Conservation (phyloP, 2,113 vertebrate species). For the Cisticola juncidis region DNA sequence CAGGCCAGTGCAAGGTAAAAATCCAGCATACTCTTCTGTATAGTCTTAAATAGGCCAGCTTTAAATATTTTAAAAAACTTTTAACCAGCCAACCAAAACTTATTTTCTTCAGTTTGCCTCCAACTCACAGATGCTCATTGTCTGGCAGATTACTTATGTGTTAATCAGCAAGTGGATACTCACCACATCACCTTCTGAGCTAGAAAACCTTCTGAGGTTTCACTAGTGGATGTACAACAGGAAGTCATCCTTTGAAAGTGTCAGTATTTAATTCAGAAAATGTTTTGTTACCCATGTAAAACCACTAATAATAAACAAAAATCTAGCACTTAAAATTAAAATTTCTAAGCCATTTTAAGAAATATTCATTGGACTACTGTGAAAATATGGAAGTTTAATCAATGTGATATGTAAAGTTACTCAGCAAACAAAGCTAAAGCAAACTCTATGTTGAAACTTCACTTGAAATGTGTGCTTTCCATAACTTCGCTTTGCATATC, state of each 20-base stretch:
- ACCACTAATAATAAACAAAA: neutral
- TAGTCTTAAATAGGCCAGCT: conserved; percentile 41
- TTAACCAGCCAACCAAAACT: conserved; percentile 53
- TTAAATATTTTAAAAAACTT: conserved; percentile 55
- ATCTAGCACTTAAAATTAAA: neutral
- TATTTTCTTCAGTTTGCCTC: neutral
- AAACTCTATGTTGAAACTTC: neutral
- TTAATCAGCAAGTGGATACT: neutral
- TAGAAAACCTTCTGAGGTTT: neutral
- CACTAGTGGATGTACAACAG: neutral
- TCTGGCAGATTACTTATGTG: neutral
- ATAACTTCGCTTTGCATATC: neutral
- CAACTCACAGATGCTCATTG: neutral
- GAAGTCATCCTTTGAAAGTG: neutral
- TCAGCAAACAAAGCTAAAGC: neutral
- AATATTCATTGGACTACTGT: neutral
- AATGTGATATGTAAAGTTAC: neutral
- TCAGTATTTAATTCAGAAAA: neutral
- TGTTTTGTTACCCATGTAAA: neutral
- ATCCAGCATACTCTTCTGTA: neutral
- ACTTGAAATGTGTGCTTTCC: neutral
- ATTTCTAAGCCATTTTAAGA: neutral
- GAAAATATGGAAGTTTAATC: neutral
- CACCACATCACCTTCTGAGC: neutral
- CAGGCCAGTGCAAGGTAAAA: conserved; percentile 36